These are phyloP conservation scores for Lepeophtheirus nordmannii DNA, from an alignment of 2,888 invertebrate species.

Conservation along the genomic window DNA sequence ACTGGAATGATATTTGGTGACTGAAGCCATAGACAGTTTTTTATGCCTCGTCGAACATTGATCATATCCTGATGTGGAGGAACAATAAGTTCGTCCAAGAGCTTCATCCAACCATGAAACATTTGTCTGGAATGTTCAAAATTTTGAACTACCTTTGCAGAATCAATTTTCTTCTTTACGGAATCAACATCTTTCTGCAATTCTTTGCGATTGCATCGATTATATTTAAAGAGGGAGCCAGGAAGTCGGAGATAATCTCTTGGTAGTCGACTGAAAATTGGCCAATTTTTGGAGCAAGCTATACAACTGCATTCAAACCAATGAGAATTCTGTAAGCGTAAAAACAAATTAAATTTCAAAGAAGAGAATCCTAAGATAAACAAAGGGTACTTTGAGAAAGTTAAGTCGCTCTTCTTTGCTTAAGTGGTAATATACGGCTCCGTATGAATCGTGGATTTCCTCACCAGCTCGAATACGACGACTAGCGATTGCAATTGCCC, in stretches of 20 bases:
- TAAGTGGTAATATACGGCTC: conserved; percentile 12
- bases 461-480: conserved; percentile 14
- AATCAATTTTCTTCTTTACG: conserved; percentile 17
- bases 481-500: conserved; percentile 18
- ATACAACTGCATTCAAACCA: conserved; percentile 20
- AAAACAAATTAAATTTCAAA: not conserved
- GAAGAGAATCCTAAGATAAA: no score
- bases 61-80: conserved; percentile 11
- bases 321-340: conserved; percentile 18
- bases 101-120: conserved; percentile 8
- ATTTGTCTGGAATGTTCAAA: conserved; percentile 11
- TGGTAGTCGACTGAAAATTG: not conserved
- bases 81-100: conserved; percentile 12
- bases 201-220: conserved; percentile 19
- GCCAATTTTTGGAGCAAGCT: conserved; percentile 15
- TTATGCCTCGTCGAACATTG: conserved; percentile 8
- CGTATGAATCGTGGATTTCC: conserved; percentile 22
- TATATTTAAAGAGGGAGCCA: conserved; percentile 18
- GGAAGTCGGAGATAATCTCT: conserved; percentile 19
- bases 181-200: conserved; percentile 15
- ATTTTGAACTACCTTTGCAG: not conserved
- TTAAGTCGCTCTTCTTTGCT: conserved; percentile 5
- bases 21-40: conserved; percentile 16
- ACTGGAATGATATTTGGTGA: conserved; percentile 6
- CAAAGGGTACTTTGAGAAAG: not conserved